These are phyloP conservation scores for Fulmarus glacialis DNA, from an alignment of 2,113 vertebrate species.

Conservation along the genomic window DNA sequence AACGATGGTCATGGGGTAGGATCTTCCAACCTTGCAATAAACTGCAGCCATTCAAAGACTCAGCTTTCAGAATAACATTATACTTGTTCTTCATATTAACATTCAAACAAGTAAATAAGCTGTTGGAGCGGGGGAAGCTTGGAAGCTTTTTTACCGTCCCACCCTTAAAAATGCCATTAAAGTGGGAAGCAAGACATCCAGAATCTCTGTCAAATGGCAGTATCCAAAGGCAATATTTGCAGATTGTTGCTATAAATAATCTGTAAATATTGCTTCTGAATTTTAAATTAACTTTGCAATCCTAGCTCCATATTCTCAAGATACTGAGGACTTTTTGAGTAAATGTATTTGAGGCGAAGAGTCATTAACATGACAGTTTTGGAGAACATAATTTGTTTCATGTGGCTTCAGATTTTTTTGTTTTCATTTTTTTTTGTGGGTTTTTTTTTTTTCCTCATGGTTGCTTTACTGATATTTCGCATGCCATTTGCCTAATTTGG, in stretches of 20 bases:
- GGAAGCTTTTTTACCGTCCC: neutral
- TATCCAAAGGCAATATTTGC: neutral
- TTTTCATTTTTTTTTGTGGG: neutral
- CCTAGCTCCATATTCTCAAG: neutral
- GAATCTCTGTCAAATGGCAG: neutral
- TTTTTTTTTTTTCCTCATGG: neutral
- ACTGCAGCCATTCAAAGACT: neutral
- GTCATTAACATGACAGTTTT: neutral
- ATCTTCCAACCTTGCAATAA: neutral
- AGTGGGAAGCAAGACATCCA: neutral
- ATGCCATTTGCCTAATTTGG: constrained; percentile 61
- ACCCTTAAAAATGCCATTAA: neutral
- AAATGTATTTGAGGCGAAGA: neutral
- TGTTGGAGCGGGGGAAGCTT: neutral
- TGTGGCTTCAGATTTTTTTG: neutral
- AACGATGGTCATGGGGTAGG: neutral
- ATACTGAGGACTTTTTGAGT: neutral
- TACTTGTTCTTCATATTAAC: neutral
- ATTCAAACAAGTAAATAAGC: neutral
- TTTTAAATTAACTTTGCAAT: neutral
- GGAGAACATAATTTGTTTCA: neutral
- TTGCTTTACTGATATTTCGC: constrained; percentile 1
- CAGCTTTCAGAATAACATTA: neutral
- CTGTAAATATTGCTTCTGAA: neutral
- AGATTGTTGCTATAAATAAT: neutral